Conservation (phyloP, 2,113 vertebrate genomes). For the Sylvia atricapilla region DNA sequence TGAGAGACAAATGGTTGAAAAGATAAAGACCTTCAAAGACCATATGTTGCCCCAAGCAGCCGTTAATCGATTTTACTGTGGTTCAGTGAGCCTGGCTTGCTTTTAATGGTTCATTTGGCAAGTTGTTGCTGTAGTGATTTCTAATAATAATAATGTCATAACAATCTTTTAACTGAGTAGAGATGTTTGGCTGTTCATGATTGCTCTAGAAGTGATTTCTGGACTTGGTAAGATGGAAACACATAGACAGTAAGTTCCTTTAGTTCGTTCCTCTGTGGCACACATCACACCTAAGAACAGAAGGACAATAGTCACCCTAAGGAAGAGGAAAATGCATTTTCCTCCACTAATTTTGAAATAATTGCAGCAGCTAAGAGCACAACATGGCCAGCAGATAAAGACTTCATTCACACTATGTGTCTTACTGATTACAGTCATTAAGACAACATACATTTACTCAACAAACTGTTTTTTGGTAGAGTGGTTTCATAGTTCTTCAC, state of each 20-base stretch:
- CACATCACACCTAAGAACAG: neutral
- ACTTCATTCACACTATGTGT: neutral
- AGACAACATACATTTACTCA: neutral
- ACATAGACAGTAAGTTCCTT: neutral
- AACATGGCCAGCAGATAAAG: neutral
- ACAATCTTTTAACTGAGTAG: neutral
- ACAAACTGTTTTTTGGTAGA: neutral
- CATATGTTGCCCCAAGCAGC: constrained; percentile 8
- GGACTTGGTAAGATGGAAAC: neutral
- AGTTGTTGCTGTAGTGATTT: neutral
- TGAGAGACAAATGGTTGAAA: neutral
- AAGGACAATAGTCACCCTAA: neutral
- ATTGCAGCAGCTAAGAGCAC: neutral
- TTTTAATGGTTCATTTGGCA: constrained; percentile 13
- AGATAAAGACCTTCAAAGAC: constrained; percentile 19
- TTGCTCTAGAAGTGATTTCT: neutral
- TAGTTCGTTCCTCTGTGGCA: neutral
- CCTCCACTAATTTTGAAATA: neutral
- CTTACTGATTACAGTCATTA: neutral
- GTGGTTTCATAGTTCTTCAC: neutral
- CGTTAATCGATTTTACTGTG: constrained; percentile 33
- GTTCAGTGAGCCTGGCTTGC: constrained; percentile 14
- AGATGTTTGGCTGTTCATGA: neutral
- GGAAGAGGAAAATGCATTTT: neutral
- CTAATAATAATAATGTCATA: constrained; percentile 27